phyloP scores from a whole-genome alignment of 64 coral and sea anemone genomes.

The Pocillopora verrucosa region DNA sequence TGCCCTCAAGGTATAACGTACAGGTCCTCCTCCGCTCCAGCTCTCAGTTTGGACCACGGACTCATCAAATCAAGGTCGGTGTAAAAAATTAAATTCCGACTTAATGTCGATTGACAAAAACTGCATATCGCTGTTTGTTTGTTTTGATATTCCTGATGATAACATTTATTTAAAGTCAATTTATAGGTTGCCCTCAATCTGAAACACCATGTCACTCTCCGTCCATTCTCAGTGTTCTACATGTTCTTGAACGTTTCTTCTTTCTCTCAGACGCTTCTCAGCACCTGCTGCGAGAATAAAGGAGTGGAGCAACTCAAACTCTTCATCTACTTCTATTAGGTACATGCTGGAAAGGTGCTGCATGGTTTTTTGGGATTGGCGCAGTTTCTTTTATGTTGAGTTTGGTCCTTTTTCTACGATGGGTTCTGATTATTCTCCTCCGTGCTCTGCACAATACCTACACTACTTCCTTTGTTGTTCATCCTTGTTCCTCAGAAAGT shows the following conservation, averaged over 20 bases:
- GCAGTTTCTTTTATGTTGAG: background rate
- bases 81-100: background rate
- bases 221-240: background rate
- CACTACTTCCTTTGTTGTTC: no score
- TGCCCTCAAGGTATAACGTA: constrained; percentile 76
- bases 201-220: no score
- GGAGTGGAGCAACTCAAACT: background rate
- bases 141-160: no score
- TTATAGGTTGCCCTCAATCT: no score
- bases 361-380: background rate
- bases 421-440: background rate
- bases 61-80: constrained; percentile 70
- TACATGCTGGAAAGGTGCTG: background rate
- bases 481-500: no score
- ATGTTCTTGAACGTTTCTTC: background rate
- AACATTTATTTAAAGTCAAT: no score
- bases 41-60: constrained; percentile 56
- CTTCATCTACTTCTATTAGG: constrained; percentile 24
- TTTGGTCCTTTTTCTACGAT: background rate
- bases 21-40: constrained; percentile 78
- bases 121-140: no score
- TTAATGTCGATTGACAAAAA: background rate
- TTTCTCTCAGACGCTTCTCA: constrained; percentile 33
- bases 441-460: no score
- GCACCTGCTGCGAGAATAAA: constrained; percentile 2